Conservation (phyloP, 2,888 invertebrate genomes). For the Enchytraeus crypticus region DNA sequence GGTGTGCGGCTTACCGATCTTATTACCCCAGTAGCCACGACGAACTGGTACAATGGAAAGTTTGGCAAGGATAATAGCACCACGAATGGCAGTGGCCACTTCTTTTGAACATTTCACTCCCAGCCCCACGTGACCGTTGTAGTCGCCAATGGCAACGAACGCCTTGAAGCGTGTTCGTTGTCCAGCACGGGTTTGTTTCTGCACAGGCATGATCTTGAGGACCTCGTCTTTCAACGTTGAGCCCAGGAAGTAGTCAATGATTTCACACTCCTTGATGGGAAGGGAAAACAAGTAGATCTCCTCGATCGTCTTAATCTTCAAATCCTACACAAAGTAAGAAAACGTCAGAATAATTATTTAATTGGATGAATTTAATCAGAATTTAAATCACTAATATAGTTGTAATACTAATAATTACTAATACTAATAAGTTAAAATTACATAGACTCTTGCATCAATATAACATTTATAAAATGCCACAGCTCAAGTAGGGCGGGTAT, state of each 20-base stretch:
- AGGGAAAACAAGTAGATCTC: conserved; percentile 96
- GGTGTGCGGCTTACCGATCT: conserved; percentile 98
- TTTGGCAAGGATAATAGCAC: conserved; percentile 96
- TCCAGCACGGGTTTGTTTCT: conserved; percentile 99
- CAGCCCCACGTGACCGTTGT: conserved; percentile 94
- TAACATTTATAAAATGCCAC: too few relatives aligned
- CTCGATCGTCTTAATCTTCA: conserved; percentile 87
- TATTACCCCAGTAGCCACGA: conserved; percentile 99
- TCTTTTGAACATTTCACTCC: conserved; percentile 99
- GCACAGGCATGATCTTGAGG: conserved; percentile 99
- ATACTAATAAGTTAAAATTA: too few relatives aligned
- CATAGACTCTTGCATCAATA: too few relatives aligned
- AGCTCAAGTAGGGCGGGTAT: too few relatives aligned
- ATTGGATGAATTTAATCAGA: too few relatives aligned
- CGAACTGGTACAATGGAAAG: conserved; percentile 95
- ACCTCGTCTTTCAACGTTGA: conserved; percentile 79
- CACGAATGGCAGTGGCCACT: conserved; percentile 98
- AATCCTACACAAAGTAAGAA: too few relatives aligned
- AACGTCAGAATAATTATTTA: too few relatives aligned
- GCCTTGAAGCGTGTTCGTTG: conserved; percentile 63
- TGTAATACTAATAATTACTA: too few relatives aligned
- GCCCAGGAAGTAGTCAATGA: conserved; percentile 81
- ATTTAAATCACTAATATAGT: too few relatives aligned
- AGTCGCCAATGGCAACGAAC: conserved; percentile 85
- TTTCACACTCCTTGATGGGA: conserved; percentile 93